Base-by-base conservation (phyloP, 2,113 vertebrate species). In the Austrofundulus limnaeus region DNA sequence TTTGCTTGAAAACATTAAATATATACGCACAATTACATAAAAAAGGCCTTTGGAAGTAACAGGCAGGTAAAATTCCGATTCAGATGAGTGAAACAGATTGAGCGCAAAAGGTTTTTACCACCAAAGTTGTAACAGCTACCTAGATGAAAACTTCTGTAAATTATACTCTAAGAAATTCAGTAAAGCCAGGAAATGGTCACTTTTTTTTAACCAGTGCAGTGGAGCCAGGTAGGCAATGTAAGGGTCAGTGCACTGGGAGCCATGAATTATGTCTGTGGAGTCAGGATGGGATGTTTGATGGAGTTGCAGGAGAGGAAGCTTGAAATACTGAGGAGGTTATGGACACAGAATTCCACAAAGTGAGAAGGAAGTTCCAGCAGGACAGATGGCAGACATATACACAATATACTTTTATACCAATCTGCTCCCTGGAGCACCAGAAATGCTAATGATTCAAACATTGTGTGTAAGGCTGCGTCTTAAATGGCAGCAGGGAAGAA, bases 351-450 rank as follows among this genome's bases (percentile, higher is more conserved):
- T 48, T 5, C 45, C 38, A 43, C 17, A 49, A 72, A 38, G 37
- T 28, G 28, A 61, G 39, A 43, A 52, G 37, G 45, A 71, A 41
- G 15, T 23, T 28, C 51, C 24, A 56, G 17, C 17, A 53, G 47
- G 38, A 12, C 23, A 72, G 47, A 68, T 49, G 59, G 48, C 34
- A 75, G 52, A 57, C n/a, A 28, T 37, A 20, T 39, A 28, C 37
- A 47, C 47, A 25, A 31, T 17, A 43, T 34, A 23, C 49, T 38
- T 47, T 66, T 16, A 57, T 66, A 28, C 38, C 59, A 28, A 11
- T 4, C 17, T 25, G 13, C 25, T 66, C 3, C 15, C 48, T 43
- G 8, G 47, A 59, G 11, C n/a, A 10, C 1, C 3, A 39, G 20
- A 47, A 55, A 11, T 16, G 11, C 5, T 14, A 25, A 37, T 57